phyloP scores from a whole-genome alignment of 2,888 invertebrate genomes.

The Oligia strigilis region DNA sequence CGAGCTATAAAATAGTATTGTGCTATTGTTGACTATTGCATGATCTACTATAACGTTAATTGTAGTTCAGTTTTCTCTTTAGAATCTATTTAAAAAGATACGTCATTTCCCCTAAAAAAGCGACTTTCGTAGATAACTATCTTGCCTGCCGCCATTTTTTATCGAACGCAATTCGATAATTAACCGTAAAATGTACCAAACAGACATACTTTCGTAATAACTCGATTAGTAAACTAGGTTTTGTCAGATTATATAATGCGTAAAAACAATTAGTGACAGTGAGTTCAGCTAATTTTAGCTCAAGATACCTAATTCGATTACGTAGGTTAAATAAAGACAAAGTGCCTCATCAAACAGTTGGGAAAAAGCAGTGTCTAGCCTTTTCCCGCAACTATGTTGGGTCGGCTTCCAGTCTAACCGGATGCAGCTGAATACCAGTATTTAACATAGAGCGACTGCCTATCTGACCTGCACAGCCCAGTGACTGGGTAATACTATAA shows the following conservation, averaged over 20 bases:
- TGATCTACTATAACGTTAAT: not conserved
- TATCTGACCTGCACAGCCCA: not conserved
- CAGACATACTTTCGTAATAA: slow-evolving; percentile 12
- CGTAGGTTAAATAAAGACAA: too few species aligned
- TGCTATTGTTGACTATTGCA: too few species aligned
- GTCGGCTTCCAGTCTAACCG: not conserved
- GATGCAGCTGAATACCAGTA: not conserved
- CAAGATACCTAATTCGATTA: not conserved
- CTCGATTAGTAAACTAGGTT: not conserved
- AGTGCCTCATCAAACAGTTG: too few species aligned
- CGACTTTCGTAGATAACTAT: not conserved
- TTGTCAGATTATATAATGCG: slow-evolving; percentile 22
- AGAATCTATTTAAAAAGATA: not conserved
- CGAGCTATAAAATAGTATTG: too few species aligned
- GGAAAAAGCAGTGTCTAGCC: too few species aligned
- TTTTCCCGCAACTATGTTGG: too few species aligned
- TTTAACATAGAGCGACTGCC: not conserved
- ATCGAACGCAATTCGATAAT: not conserved
- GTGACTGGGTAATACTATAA: not conserved
- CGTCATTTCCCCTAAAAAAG: not conserved
- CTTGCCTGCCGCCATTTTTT: not conserved
- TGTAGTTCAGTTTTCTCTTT: not conserved
- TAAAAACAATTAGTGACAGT: not conserved
- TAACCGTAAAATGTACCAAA: slow-evolving; percentile 10
- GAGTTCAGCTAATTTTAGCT: not conserved